These are phyloP conservation scores for Crotalus helleri DNA, from an alignment of 2,113 vertebrate species.

Conservation along the genomic window DNA sequence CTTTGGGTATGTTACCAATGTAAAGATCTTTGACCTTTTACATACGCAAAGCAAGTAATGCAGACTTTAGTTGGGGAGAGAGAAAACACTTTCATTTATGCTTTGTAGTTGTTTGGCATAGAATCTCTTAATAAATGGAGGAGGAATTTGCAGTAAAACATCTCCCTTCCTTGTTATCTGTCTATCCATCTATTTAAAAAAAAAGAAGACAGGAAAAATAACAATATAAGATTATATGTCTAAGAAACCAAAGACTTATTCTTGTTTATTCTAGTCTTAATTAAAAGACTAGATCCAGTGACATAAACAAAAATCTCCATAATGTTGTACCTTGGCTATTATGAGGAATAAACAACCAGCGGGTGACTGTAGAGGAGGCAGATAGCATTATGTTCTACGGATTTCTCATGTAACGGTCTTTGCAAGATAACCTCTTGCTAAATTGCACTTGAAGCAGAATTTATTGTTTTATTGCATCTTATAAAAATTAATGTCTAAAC, in stretches of 20 bases:
- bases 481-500: conserved; percentile 68
- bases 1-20: not conserved
- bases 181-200: not conserved
- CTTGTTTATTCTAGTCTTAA: not conserved
- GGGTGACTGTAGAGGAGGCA: conserved; percentile 1
- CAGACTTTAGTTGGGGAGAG: not conserved
- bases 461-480: conserved; percentile 74
- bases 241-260: not conserved
- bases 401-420: not conserved
- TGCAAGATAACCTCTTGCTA: conserved; percentile 50
- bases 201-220: not conserved
- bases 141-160: not conserved
- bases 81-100: not conserved
- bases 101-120: not conserved
- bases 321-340: not conserved
- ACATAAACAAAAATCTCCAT: not conserved
- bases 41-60: not conserved
- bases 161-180: not conserved
- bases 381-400: not conserved
- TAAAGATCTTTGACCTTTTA: not conserved
- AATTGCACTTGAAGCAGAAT: conserved; percentile 71
- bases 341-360: not conserved
- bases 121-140: not conserved
- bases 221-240: not conserved
- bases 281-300: not conserved